These are phyloP conservation scores for Philotrypesis tridentata DNA, from an alignment of 1,140 invertebrate species.

Conservation along the genomic window DNA sequence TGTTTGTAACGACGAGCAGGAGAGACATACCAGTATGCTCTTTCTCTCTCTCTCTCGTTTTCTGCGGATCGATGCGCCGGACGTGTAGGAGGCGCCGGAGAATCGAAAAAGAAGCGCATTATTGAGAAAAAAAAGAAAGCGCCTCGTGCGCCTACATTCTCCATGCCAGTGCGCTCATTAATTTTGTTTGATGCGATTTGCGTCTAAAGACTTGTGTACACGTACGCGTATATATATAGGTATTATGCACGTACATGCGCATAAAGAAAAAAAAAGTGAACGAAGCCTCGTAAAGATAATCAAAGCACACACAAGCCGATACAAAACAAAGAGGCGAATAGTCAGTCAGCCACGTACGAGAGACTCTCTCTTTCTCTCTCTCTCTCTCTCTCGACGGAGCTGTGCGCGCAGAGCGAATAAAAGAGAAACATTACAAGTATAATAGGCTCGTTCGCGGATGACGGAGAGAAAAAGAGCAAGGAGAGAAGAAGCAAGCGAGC, in stretches of 20 bases:
- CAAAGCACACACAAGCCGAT: constrained; percentile 14
- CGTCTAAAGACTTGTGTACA: background rate
- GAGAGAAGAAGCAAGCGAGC: background rate
- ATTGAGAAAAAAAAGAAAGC: background rate
- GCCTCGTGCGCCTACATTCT: background rate
- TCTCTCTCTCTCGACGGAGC: too few relatives aligned
- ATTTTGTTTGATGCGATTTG: constrained; percentile 11
- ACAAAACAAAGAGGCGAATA: constrained; percentile 31
- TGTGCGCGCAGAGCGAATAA: constrained; percentile 44
- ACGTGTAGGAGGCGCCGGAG: too few relatives aligned
- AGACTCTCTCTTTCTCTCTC: background rate
- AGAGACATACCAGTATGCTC: too few relatives aligned
- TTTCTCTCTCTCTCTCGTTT: too few relatives aligned
- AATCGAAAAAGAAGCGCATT: background rate
- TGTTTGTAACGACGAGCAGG: too few relatives aligned
- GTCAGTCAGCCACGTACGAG: background rate
- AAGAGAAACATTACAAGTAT: constrained; percentile 46
- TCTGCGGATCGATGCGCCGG: too few relatives aligned
- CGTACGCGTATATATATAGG: background rate
- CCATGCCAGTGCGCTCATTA: background rate
- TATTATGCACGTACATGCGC: background rate
- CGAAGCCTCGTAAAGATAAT: constrained; percentile 13
- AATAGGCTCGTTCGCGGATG: constrained; percentile 40
- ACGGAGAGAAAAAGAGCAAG: background rate
- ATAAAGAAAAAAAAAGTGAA: background rate